Evolutionary conservation across 2,888 invertebrate genomes (phyloP), one percentile per base, ranked within the genome.

Genomic region (Papilio demoleus): DNA sequence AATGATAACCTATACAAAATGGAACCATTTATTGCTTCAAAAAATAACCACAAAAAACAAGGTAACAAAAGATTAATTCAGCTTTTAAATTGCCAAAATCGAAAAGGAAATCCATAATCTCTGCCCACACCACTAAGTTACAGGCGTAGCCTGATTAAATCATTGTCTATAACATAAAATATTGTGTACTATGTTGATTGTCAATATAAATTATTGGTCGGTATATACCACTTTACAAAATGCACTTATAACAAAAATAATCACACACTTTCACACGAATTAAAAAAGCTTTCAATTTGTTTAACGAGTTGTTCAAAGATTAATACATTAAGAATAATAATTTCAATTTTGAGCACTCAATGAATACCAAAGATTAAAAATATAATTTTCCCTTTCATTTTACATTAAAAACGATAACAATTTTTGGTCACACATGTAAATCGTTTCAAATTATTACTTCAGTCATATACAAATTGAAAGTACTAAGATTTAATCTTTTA

Each of bases 251-350:
- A 31, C 34, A 61, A 24, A 38, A 60, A 42, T 24, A 22, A 47
- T 45, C 31, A 31, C 62, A 62, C 47, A 62, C 62, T 45, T 62
- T 62, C 61, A 31, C 27, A 45, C 45, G 45, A 12, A 34, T n/a
- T 19, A 62, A 31, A 24, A 45, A 47, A 14, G 19, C 62, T 62
- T 47, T 62, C 62, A 31, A 62, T 47, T 62, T 62, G 42, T 61
- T 45, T 45, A 62, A 27, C 47, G 34, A 34, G 6, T 31, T 27
- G 9, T 62, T 47, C 12, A 62, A 17, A 62, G n/a, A 62, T 62
- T 62, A 62, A 62, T 8, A 47, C 24, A 11, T 4, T 61, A 38
- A 27, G n/a, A 61, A 1, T 14, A 31, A 40, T 14, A 14, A 40
- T 42, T 42, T 61, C 40, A 8, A 27, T 24, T 27, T 61, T 42